Base-by-base conservation (phyloP, 2,888 invertebrate species). In the Pachliopta kotzebuea region DNA sequence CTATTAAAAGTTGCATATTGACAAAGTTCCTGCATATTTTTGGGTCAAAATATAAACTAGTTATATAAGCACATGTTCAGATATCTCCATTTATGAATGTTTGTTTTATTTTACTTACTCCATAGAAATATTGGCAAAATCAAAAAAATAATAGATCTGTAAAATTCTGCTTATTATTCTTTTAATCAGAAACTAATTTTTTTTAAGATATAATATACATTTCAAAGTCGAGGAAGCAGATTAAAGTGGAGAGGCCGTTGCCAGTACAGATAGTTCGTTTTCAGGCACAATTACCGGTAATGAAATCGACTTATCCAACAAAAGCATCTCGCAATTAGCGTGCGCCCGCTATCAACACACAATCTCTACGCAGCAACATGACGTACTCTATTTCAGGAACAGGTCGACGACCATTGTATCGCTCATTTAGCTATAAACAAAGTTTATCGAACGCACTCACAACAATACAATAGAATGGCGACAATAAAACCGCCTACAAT, bases 391-490 rank as follows among this genome's bases (percentile, higher is more conserved):
- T 84, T 83, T 81, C 78, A 84, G 80, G 75, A 76, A 72, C 76
- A 72, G 86, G 85, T 87, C 86, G 83, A 83, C 75, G 85, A 73
- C 81, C 89, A 74, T 73, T 74, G 80, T 87, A 87, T 86, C 87
- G 87, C 85, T 85, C 88, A 84, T 88, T 88, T 88, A 83, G 85
- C 85, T 81, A 84, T 85, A 88, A 88, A 88, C 88, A 89, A 88
- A 85, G 87, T 88, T 88, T 90, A 90, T 88, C 86, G 88, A 85
- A 86, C 88, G 85, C 76, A 80, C 74, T 77, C 77, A 77, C 76
- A 74, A 76, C 75, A 75, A 82, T 77, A 88, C 86, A 85, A 88
- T 85, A 79, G 83, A 77, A 75, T 76, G 77, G 72, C 81, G 82
- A 86, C 81, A 85, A 83, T 85, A 85, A 85, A 83, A 77, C 78